Conservation (phyloP, 2,888 invertebrate species). For the Drosophila mayaguana region DNA sequence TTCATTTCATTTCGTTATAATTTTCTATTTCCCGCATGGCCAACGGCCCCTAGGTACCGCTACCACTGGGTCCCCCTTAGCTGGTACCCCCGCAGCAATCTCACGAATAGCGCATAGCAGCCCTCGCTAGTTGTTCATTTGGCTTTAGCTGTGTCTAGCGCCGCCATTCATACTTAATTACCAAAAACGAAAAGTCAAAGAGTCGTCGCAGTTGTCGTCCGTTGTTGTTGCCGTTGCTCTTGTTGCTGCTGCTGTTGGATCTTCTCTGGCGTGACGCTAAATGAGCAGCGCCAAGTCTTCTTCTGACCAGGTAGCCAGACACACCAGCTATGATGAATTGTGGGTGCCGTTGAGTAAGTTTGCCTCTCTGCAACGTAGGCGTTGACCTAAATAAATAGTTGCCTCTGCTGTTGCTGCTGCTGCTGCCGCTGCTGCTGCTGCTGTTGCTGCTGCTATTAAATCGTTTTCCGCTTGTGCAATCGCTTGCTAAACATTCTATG, state of each 20-base stretch:
- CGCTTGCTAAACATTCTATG: conserved; percentile 67
- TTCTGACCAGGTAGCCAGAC: conserved; percentile 73
- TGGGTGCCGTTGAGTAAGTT: conserved; percentile 78
- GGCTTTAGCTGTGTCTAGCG: conserved; percentile 71
- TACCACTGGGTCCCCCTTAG: conserved; percentile 50
- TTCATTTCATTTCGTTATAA: conserved; percentile 74
- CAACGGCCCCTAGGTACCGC: conserved; percentile 76
- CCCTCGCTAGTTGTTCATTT: conserved; percentile 35
- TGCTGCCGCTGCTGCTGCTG: conserved; percentile 58
- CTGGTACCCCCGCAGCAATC: conserved; percentile 22
- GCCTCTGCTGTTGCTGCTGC: conserved; percentile 47
- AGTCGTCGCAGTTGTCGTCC: conserved; percentile 39
- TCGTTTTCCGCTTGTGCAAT: conserved; percentile 76
- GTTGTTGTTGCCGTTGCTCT: conserved; percentile 13
- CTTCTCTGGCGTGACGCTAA: conserved; percentile 74
- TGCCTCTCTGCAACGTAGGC: conserved; percentile 71
- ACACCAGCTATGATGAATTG: conserved; percentile 70
- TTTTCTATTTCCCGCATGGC: conserved; percentile 79
- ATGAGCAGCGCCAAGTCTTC: conserved; percentile 46
- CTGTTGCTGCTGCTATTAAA: conserved; percentile 59
- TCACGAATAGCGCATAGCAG: background rate
- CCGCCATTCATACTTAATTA: conserved; percentile 80
- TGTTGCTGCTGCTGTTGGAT: conserved; percentile 31
- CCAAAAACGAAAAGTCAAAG: conserved; percentile 61
- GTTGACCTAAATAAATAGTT: conserved; percentile 75